Conservation (phyloP, 2,888 invertebrate genomes). For the Aradus depressus region DNA sequence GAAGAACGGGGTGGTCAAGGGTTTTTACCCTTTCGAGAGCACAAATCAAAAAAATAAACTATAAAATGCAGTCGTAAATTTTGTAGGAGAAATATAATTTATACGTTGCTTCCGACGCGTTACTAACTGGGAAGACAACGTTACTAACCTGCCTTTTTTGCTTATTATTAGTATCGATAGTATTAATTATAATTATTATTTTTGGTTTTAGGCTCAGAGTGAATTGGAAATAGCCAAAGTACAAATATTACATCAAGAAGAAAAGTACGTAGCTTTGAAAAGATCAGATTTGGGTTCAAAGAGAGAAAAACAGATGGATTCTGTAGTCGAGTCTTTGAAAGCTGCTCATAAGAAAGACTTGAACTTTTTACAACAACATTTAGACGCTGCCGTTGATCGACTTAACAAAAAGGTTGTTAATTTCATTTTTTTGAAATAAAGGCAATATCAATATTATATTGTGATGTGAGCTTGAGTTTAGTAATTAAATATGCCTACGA, state of each 20-base stretch:
- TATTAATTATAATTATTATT: not conserved
- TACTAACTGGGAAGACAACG: no score
- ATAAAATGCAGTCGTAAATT: no score
- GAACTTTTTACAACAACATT: constrained; percentile 22
- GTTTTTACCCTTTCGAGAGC: no score
- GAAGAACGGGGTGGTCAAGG: no score
- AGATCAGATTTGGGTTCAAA: constrained; percentile 23
- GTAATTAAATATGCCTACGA: no score
- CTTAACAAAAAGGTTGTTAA: constrained; percentile 24
- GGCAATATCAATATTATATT: not conserved
- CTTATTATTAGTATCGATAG: no score
- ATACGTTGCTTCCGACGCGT: no score
- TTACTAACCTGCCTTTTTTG: no score
- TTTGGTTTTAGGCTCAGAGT: constrained; percentile 21
- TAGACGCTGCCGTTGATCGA: constrained; percentile 22
- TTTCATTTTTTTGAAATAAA: not conserved
- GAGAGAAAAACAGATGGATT: constrained; percentile 27
- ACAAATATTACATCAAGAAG: constrained; percentile 25
- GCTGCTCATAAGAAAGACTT: constrained; percentile 27
- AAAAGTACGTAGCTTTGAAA: constrained; percentile 26
- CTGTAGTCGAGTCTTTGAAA: constrained; percentile 23
- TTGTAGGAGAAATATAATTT: no score
- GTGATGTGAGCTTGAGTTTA: no score
- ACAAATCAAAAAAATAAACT: no score
- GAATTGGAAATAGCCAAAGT: constrained; percentile 23